Base-by-base conservation (phyloP, 1,140 invertebrate genomes). In the Papilio glaucus region DNA sequence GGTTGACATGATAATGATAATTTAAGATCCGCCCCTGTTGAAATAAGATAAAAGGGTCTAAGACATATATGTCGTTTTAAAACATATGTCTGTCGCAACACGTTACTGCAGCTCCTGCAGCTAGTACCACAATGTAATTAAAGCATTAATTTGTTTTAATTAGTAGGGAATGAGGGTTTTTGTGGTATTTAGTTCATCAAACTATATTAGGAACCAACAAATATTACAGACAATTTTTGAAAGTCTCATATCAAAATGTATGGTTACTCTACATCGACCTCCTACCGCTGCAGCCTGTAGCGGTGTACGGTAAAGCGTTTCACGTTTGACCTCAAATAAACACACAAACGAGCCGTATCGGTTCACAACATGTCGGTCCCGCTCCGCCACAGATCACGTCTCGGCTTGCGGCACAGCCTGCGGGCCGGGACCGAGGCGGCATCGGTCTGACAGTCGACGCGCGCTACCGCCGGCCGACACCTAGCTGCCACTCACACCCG, bases 241-340 rank as follows among this genome's bases (percentile, higher is more conserved):
- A 13, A 49, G 18, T 18, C 15, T 15, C 18, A 26, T 29, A 15
- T 15, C n/a, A 1, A 10, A 12, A 68, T 8, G n/a, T n/a, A 18
- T 68, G 21, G 12, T 0, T 18, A 8, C 67, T n/a, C 26, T 65
- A 39, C 41, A 45, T 1, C 67, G 67, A 69, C 45, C 67, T 53
- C 67, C 41, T 53, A 33, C 67, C 45, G 67, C 67, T 12, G 26
- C 24, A 49, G 42, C 67, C 42, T n/a, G n/a, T n/a, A n/a, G n/a
- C n/a, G n/a, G n/a, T n/a, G 67, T 69, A 42, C 37, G 33, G 67
- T 41, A 69, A 69, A 69, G 67, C 41, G 67, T 49, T 69, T 69
- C 42, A 69, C 41, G 67, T 69, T 53, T 69, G 67, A 69, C 67
- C 67, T 42, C 67, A 69, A 69, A 69, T 69, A 69, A 69, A 69